A percentile compares a stretch with the other conserved stretches of the same genome.
phyloP scores from a whole-genome alignment of 2,113 vertebrate genomes.

The Pipa parva region DNA sequence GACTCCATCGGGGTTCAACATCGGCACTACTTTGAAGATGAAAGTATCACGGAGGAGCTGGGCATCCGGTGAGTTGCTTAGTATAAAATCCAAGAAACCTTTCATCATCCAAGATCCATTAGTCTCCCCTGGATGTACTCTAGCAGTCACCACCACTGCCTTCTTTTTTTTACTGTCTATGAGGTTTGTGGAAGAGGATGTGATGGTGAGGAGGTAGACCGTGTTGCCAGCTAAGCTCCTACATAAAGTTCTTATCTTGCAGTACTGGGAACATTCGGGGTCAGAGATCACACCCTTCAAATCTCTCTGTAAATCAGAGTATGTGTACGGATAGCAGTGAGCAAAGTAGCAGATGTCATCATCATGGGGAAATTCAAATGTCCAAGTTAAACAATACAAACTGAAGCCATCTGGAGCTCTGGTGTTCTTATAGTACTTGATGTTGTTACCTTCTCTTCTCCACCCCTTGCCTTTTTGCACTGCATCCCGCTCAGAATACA shows the following conservation, averaged over 20 bases:
- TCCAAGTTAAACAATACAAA: conserved; percentile 79
- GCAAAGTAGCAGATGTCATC: conserved; percentile 84
- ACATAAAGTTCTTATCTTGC: conserved; percentile 73
- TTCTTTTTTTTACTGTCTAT: conserved; percentile 55
- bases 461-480: conserved; percentile 65
- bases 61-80: conserved; percentile 72
- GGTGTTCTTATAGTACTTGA: conserved; percentile 69
- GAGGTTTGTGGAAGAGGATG: conserved; percentile 48
- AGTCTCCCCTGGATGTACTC: conserved; percentile 84
- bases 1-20: conserved; percentile 92
- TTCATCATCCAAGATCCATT: conserved; percentile 86
- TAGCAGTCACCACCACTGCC: conserved; percentile 77
- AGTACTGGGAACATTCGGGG: conserved; percentile 62
- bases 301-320: conserved; percentile 76
- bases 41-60: conserved; percentile 77
- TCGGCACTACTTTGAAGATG: conserved; percentile 87
- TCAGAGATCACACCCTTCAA: conserved; percentile 60
- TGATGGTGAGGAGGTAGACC: conserved; percentile 77
- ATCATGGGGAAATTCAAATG: conserved; percentile 69
- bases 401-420: conserved; percentile 41
- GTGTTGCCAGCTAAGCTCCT: conserved; percentile 81
- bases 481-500: conserved; percentile 82
- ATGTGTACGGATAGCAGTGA: conserved; percentile 89
- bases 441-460: conserved; percentile 63
- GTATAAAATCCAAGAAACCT: conserved; percentile 83